phyloP scores from a whole-genome alignment of 2,113 vertebrate genomes.

The Eurypyga helias region DNA sequence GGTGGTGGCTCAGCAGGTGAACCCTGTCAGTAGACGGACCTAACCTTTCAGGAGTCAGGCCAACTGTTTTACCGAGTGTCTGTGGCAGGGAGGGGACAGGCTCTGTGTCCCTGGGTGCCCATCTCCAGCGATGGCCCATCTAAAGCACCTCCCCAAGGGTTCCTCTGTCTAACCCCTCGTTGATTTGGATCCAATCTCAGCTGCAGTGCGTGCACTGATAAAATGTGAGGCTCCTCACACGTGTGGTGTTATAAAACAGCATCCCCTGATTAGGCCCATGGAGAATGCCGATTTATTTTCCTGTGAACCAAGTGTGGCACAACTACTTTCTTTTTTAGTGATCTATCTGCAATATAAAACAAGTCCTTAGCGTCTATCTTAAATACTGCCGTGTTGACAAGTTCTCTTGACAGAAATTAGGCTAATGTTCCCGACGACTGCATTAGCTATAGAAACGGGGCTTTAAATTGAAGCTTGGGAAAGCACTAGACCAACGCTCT shows the following conservation, averaged over 20 bases:
- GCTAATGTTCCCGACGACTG: conserved; percentile 70
- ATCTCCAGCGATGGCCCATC: not conserved
- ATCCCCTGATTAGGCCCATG: not conserved
- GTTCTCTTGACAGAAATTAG: conserved; percentile 76
- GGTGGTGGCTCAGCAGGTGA: not conserved
- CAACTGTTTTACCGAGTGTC: not conserved
- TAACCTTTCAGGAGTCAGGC: not conserved
- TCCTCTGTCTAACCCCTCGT: not conserved
- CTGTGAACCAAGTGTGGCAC: conserved; percentile 37
- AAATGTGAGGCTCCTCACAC: not conserved
- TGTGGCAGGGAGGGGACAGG: not conserved
- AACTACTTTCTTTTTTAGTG: conserved; percentile 51
- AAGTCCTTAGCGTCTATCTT: conserved; percentile 58
- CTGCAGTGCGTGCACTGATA: not conserved
- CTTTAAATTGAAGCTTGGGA: conserved; percentile 64
- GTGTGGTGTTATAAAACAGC: not conserved
- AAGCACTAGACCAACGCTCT: not conserved
- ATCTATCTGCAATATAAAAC: conserved; percentile 51
- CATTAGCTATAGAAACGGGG: conserved; percentile 64
- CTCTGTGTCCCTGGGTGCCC: not conserved
- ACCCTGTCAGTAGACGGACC: not conserved
- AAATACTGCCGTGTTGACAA: conserved; percentile 65
- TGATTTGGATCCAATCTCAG: not conserved
- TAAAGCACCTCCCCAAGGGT: fast-evolving
- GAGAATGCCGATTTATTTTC: conserved; percentile 47